These are phyloP conservation scores for Serinus canaria DNA, from an alignment of 2,113 vertebrate species.

Conservation along the genomic window DNA sequence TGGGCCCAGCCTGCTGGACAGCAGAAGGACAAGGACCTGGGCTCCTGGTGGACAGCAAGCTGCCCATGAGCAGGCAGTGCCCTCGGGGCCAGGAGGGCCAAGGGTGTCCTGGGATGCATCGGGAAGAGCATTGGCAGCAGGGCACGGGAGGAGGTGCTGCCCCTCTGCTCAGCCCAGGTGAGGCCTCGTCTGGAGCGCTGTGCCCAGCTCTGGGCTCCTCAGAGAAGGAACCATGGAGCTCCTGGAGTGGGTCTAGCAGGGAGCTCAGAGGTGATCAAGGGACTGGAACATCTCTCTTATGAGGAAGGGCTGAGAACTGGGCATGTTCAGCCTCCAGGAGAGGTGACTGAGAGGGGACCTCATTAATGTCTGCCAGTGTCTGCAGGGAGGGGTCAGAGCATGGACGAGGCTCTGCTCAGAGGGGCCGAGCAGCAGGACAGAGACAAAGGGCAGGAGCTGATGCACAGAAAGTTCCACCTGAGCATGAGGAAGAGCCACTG, in stretches of 20 bases:
- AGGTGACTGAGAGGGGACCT: not conserved
- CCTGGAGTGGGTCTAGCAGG: not conserved
- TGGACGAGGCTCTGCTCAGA: not conserved
- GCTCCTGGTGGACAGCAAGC: not conserved
- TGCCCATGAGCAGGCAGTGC: not conserved
- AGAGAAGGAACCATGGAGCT: not conserved
- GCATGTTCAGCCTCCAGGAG: fast-evolving
- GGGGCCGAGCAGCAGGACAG: not conserved
- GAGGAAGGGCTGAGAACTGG: fast-evolving
- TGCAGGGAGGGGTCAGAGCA: not conserved
- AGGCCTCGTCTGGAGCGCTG: not conserved
- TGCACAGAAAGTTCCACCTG: not conserved
- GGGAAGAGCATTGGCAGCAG: not conserved
- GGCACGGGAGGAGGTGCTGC: not conserved
- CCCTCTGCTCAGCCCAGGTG: not conserved
- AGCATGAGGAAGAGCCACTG: not conserved
- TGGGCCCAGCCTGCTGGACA: not conserved
- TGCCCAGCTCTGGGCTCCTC: not conserved
- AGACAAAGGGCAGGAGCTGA: not conserved
- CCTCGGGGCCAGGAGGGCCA: not conserved
- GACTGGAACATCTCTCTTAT: not conserved
- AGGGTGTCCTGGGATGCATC: fast-evolving
- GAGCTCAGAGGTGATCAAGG: not conserved
- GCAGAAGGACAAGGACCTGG: not conserved
- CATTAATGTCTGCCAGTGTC: not conserved